These are phyloP conservation scores for Teleogryllus oceanicus DNA, from an alignment of 2,888 invertebrate species.

Conservation along the genomic window DNA sequence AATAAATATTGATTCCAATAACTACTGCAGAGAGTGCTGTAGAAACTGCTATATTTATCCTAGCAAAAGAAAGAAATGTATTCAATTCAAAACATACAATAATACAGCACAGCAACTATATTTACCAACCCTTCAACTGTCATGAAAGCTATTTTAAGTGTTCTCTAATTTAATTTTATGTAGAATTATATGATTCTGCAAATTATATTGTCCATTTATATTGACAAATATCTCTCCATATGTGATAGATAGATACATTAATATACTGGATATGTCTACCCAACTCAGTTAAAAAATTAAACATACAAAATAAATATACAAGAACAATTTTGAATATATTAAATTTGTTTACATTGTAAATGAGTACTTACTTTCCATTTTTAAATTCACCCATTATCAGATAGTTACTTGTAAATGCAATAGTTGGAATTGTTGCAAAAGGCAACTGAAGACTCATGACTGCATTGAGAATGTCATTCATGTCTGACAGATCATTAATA, in stretches of 20 bases:
- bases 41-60: slow-evolving; percentile 65
- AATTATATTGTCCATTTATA: no score
- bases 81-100: not conserved
- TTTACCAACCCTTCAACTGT: not conserved
- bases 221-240: no score
- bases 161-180: no score
- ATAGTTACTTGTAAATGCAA: slow-evolving; percentile 77
- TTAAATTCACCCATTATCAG: slow-evolving; percentile 81
- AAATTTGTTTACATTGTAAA: not conserved
- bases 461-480: slow-evolving; percentile 84
- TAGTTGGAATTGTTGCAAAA: slow-evolving; percentile 80
- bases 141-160: no score
- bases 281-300: no score
- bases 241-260: no score
- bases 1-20: slow-evolving; percentile 75
- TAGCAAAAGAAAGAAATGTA: slow-evolving; percentile 48
- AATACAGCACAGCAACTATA: not conserved
- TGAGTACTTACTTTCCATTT: slow-evolving; percentile 67
- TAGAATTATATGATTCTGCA: no score
- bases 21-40: slow-evolving; percentile 65
- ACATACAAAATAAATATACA: not conserved
- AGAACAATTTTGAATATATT: not conserved
- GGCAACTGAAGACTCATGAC: slow-evolving; percentile 84
- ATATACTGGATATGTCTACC: no score
- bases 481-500: slow-evolving; percentile 66